Base-by-base conservation (phyloP, 37 sponge, comb jelly and placozoan genomes). In the Haliclona indistincta region DNA sequence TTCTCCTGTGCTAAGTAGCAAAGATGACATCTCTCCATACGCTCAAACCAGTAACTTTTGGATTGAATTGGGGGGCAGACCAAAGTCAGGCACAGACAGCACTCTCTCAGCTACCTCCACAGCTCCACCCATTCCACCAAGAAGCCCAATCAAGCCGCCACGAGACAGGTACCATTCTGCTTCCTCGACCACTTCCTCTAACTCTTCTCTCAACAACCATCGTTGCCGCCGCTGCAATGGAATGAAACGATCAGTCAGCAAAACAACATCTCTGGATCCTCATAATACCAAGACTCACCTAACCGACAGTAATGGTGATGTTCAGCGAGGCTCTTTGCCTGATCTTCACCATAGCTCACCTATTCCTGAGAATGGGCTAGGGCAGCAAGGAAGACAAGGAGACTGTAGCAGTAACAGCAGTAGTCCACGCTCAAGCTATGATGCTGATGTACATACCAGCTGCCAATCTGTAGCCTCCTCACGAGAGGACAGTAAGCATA, bases 111-210 rank as follows among this genome's bases (percentile, higher is more conserved):
- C 29, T 6, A 47, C 38, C 4, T 20, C 60, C 28, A 68, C 70
- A 7, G 60, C 73, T 0, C 69, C 69, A 22, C 85, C 85, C 43
- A 64, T 78, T 36, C 86, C 79, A 0, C 79, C 79, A 10, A 56
- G 80, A 1, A 79, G 75, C 38, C 80, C 80, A 6, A 68, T 49
- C 53, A 79, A 74, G 38, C 74, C 70, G 4, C n/a, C 39, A n/a
- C 71, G 54, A 52, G 54, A 49, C 19, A 5, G 44, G 11, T 3
- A 37, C 11, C 73, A 54, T 42, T 61, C 65, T 32, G 33, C 77
- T 2, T 74, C 76, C 41, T 82, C 75, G 37, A 32, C 23, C 67
- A 41, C 75, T 56, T 65, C 74, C 34, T 4, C 54, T 25, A 17
- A 56, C 23, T 65, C 71, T 13, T 5, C 37, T 65, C 40, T 6